phyloP scores from a whole-genome alignment of 2,113 vertebrate genomes.

The Tauraco erythrolophus region DNA sequence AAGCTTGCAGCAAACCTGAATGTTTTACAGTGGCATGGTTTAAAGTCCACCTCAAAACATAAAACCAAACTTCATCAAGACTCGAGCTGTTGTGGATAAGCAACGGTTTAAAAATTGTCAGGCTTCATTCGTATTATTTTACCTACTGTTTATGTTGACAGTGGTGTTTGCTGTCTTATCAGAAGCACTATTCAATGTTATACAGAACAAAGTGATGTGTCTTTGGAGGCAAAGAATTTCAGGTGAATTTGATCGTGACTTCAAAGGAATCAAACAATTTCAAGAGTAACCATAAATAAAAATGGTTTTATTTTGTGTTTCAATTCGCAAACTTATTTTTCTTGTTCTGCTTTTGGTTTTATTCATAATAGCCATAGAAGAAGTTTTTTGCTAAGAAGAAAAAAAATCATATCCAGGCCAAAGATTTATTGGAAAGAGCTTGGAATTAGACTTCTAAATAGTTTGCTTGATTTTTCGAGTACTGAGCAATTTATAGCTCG shows the following conservation, averaged over 20 bases:
- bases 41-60: neutral
- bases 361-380: neutral
- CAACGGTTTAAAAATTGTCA: neutral
- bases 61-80: neutral
- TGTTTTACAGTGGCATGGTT: neutral
- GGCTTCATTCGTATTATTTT: neutral
- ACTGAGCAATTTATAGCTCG: neutral
- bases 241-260: neutral
- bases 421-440: neutral
- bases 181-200: neutral
- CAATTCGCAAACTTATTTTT: neutral
- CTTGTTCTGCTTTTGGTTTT: neutral
- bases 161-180: rapidly evolving
- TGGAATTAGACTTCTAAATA: neutral
- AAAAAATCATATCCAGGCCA: neutral
- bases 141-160: neutral
- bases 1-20: neutral
- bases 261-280: neutral
- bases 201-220: neutral
- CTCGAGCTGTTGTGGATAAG: neutral
- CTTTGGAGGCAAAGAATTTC: neutral
- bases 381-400: neutral
- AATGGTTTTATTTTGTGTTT: neutral
- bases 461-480: neutral
- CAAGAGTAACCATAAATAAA: neutral